Evolutionary conservation across 2,888 invertebrate genomes (phyloP).

Genomic region (Flexamia atlantica): DNA sequence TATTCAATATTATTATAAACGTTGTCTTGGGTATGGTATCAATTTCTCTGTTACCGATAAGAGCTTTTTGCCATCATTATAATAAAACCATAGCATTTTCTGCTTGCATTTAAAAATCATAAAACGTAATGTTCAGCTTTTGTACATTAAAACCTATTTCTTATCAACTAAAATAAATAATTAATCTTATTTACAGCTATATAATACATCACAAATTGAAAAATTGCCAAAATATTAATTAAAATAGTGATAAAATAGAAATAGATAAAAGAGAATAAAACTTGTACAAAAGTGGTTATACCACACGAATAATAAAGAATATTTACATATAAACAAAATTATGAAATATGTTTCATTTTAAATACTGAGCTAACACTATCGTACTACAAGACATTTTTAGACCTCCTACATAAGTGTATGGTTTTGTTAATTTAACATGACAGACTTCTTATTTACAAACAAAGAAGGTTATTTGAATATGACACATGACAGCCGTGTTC

Average conservation of each 20-base stretch:
- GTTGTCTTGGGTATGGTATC: too few species aligned
- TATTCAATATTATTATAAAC: too few species aligned
- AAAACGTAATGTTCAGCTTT: neutral
- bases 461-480: too few species aligned
- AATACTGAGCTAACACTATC: neutral
- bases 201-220: conserved; percentile 42
- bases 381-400: too few species aligned
- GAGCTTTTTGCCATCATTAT: too few species aligned
- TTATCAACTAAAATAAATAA: conserved; percentile 30
- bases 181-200: conserved; percentile 30
- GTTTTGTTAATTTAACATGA: too few species aligned
- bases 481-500: too few species aligned
- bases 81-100: too few species aligned
- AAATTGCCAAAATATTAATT: neutral
- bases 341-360: neutral
- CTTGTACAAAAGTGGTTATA: neutral
- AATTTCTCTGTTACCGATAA: too few species aligned
- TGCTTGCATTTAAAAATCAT: too few species aligned
- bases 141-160: conserved; percentile 3
- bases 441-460: too few species aligned
- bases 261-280: neutral
- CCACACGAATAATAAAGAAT: neutral
- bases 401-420: too few species aligned
- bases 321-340: conserved; percentile 12
- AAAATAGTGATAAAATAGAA: neutral